phyloP scores from a whole-genome alignment of 2,797 vertebrate species.

The Pseudochaenichthys georgianus region DNA sequence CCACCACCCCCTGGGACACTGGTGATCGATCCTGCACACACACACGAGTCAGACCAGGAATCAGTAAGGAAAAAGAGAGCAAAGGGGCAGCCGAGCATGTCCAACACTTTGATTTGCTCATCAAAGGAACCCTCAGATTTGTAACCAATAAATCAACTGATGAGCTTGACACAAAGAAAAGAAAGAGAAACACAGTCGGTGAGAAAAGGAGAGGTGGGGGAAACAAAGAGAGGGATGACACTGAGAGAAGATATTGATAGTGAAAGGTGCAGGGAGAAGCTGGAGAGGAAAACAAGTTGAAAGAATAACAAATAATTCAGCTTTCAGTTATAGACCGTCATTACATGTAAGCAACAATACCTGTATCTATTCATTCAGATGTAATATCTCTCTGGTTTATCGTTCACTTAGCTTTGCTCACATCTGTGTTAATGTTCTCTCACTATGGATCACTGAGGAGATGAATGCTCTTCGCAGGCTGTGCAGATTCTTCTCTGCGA shows the following conservation, averaged over 20 bases:
- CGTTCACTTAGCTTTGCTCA: constrained; percentile 14
- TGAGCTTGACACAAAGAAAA: constrained; percentile 5
- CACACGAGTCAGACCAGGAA: constrained; percentile 12
- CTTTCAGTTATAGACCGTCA: neutral
- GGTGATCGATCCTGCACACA: constrained; percentile 91
- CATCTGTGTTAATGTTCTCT: constrained; percentile 24
- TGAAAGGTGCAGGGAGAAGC: neutral
- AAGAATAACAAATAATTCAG: neutral
- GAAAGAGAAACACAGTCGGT: constrained; percentile 2
- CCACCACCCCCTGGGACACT: constrained; percentile 99
- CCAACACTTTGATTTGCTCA: neutral
- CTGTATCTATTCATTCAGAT: neutral
- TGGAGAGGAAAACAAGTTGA: neutral
- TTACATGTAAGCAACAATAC: neutral
- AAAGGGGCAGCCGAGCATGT: neutral
- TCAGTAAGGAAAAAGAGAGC: neutral
- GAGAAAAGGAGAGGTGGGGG: constrained; percentile 4
- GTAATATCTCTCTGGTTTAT: neutral
- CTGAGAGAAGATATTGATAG: neutral
- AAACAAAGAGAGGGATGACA: neutral
- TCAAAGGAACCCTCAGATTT: constrained; percentile 12
- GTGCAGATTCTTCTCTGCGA: constrained; percentile 6
- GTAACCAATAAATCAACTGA: neutral
- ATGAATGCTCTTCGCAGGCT: constrained; percentile 16
- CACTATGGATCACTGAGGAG: constrained; percentile 35